These are phyloP conservation scores for Hypolimnas misippus DNA, from an alignment of 2,888 invertebrate genomes.

Conservation along the genomic window DNA sequence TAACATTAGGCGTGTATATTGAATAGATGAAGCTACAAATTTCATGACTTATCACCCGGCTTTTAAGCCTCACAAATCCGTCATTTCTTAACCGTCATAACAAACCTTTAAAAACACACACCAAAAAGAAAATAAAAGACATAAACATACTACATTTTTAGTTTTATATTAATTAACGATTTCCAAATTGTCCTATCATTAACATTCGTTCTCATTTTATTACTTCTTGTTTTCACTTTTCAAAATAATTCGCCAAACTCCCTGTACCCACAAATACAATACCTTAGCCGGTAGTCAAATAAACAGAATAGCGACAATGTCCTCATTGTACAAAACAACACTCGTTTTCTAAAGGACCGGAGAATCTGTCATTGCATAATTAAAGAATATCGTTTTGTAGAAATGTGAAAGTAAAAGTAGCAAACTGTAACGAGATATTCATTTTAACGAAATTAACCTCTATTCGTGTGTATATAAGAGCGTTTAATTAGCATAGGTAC, in stretches of 20 bases:
- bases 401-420: slow-evolving; percentile 67
- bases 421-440: background rate
- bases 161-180: too few species aligned
- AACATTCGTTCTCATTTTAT: too few species aligned
- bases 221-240: slow-evolving; percentile 19
- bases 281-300: slow-evolving; percentile 25
- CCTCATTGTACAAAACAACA: slow-evolving; percentile 26
- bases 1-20: too few species aligned
- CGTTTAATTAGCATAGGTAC: slow-evolving; percentile 19
- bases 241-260: slow-evolving; percentile 1
- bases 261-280: background rate
- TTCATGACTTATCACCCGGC: too few species aligned
- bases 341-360: slow-evolving; percentile 35
- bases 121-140: too few species aligned
- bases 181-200: too few species aligned
- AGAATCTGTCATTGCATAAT: slow-evolving; percentile 47
- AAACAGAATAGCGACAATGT: slow-evolving; percentile 25
- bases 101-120: too few species aligned
- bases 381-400: slow-evolving; percentile 48
- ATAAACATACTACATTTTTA: too few species aligned
- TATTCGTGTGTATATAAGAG: background rate
- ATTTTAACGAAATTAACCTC: background rate
- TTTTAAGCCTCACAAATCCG: too few species aligned
- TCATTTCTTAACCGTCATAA: too few species aligned
- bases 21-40: too few species aligned